Percentiles rank a stretch among this genome's conserved stretches.
Evolutionary conservation across 1,140 invertebrate genomes (phyloP).

Genomic region (Bombus sibiricus): DNA sequence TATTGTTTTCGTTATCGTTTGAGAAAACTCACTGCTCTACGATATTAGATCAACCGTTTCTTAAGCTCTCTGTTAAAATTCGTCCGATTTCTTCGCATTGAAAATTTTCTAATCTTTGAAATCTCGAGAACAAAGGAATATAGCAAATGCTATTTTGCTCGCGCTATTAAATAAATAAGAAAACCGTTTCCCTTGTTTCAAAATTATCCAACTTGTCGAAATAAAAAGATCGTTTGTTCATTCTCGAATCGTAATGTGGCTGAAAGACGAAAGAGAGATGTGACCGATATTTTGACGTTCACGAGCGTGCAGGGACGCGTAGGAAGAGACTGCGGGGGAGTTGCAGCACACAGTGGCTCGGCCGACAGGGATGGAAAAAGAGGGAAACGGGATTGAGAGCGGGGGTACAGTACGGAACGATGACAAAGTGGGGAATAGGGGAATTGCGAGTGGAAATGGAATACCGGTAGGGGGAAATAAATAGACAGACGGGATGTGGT

Average conservation of each 20-base stretch:
- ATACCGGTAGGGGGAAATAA: background rate
- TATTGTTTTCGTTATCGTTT: background rate
- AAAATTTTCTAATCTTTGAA: background rate
- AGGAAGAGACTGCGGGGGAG: background rate
- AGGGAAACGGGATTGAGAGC: background rate
- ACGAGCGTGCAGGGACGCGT: background rate
- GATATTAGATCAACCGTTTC: too few relatives aligned
- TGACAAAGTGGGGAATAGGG: background rate
- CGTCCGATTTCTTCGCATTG: too few relatives aligned
- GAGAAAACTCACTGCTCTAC: too few relatives aligned
- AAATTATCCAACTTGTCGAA: background rate
- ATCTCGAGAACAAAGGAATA: background rate
- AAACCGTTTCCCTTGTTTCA: too few relatives aligned
- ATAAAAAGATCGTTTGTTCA: background rate
- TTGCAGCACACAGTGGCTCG: background rate
- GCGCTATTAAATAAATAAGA: background rate
- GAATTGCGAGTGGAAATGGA: background rate
- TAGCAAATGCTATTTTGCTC: background rate
- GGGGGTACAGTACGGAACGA: background rate
- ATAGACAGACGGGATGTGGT: background rate
- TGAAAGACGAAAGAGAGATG: background rate
- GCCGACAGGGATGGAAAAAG: background rate
- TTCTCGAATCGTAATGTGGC: background rate
- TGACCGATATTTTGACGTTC: slow-evolving; percentile 18
- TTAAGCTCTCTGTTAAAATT: too few relatives aligned